Evolutionary conservation across 1,140 invertebrate species (phyloP).

Genomic region (Lepidostoma basale): DNA sequence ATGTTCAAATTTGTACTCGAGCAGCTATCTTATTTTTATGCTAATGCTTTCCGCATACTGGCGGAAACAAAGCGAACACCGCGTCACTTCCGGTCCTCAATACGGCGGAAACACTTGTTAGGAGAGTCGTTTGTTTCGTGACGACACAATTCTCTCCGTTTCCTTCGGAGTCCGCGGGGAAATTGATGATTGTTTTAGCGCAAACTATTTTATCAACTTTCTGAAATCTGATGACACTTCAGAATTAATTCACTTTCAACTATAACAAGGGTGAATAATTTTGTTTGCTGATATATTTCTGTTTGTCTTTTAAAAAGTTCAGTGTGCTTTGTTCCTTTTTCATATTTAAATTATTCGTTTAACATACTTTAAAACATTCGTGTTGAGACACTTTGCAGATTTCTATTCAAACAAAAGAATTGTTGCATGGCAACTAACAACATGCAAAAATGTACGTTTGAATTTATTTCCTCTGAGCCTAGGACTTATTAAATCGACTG

Average conservation of each 20-base stretch:
- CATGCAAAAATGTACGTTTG: too few relatives aligned
- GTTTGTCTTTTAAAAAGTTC: too few relatives aligned
- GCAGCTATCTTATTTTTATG: conserved; percentile 15
- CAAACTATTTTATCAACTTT: background rate
- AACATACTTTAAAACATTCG: too few relatives aligned
- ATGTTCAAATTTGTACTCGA: background rate
- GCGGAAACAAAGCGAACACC: conserved; percentile 6
- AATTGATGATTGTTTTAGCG: background rate
- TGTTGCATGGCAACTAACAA: too few relatives aligned
- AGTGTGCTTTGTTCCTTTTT: too few relatives aligned
- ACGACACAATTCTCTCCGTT: conserved; percentile 23
- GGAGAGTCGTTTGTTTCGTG: conserved; percentile 29
- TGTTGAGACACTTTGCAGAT: too few relatives aligned
- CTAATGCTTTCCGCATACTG: conserved; percentile 13
- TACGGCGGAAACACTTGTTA: conserved; percentile 10
- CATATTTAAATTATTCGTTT: too few relatives aligned
- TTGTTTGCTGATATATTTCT: too few relatives aligned
- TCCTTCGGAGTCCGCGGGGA: background rate
- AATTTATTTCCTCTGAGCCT: too few relatives aligned
- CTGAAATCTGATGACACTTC: background rate
- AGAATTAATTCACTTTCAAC: conserved; percentile 7
- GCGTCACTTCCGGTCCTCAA: conserved; percentile 15
- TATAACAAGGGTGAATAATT: too few relatives aligned
- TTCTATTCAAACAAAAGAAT: too few relatives aligned
- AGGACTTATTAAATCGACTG: too few relatives aligned